Evolutionary conservation across 2,113 vertebrate genomes (phyloP).

Genomic region (Engraulis encrasicolus): DNA sequence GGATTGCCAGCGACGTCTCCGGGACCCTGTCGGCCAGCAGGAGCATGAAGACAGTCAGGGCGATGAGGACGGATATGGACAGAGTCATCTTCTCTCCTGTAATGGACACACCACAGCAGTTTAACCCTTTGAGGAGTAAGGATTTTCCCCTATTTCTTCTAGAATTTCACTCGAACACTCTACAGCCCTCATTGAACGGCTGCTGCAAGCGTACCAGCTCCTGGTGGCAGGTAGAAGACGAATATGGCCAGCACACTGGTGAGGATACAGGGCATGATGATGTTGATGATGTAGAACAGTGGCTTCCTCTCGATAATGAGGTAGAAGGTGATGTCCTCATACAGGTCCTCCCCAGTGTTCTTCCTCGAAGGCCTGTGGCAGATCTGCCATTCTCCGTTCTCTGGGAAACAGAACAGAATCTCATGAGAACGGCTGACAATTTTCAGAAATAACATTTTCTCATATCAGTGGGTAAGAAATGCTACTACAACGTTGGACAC

Average conservation of each 20-base stretch:
- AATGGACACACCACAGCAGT: too few relatives aligned
- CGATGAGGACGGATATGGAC: constrained; percentile 80
- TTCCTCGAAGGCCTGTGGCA: constrained; percentile 84
- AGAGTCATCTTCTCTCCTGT: constrained; percentile 83
- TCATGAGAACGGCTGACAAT: too few relatives aligned
- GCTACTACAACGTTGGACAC: too few relatives aligned
- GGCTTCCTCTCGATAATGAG: constrained; percentile 90
- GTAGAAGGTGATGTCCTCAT: constrained; percentile 86
- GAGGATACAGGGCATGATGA: constrained; percentile 88
- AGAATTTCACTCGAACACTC: too few relatives aligned
- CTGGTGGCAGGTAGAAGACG: constrained; percentile 90
- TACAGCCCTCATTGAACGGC: too few relatives aligned
- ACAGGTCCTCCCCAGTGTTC: constrained; percentile 75
- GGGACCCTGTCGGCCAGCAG: constrained; percentile 81
- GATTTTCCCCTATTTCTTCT: too few relatives aligned
- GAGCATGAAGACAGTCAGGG: constrained; percentile 83
- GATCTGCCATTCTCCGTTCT: constrained; percentile 90
- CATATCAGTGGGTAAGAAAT: too few relatives aligned
- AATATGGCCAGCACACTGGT: constrained; percentile 88
- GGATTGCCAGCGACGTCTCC: constrained; percentile 77
- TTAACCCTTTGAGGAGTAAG: too few relatives aligned
- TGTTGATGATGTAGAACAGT: constrained; percentile 90
- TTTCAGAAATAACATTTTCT: too few relatives aligned
- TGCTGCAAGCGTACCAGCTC: constrained; percentile 82
- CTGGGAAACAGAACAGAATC: constrained; percentile 60